Evolutionary conservation across 2,113 vertebrate species (phyloP), one percentile per base, ranked within the genome.

Genomic region (Albula goreensis): DNA sequence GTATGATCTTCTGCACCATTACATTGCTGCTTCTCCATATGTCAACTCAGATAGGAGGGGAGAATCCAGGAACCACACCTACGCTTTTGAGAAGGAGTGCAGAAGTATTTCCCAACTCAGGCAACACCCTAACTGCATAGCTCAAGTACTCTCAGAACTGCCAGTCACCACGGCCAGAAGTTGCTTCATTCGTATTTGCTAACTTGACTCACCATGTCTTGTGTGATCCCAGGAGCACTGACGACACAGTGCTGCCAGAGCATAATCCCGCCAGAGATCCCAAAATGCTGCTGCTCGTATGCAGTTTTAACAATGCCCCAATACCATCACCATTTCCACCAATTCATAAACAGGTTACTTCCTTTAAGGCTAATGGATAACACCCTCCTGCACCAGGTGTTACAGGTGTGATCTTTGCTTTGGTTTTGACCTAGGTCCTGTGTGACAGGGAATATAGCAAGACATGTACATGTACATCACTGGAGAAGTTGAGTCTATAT

Each of bases 341-440:
- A 82, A 8, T 50, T 50, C 57, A 52, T 81, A 66, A 15, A n/a
- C 22, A 4, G 5, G 78, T 53, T 83, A 89, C 89, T 91, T 91
- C 77, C 78, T 87, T 17, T 80, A 48, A 50, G 84, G 9, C 12
- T 17, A 87, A 83, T 87, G 51, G 85, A 85, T 22, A n/a, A 49
- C 89, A 86, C 89, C 85, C 89, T 25, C 88, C 88, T 88, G 60
- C 77, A 82, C 86, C 52, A 25, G 48, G 88, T 49, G 88, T 85
- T 89, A 49, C 31, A 82, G 63, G 49, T 51, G 79, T 60, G 25
- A n/a, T 56, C 41, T 41, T 81, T 70, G 57, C 41, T 41, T 81
- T 70, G 57, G 80, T 6, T 86, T n/a, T 52, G 52, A n/a, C 41
- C 19, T 19, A 79, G 17, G 41, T 25, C 12, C n/a, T 12, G 78